These are phyloP conservation scores for Bolborhynchus lineola DNA, from an alignment of 2,113 vertebrate species.

Conservation along the genomic window DNA sequence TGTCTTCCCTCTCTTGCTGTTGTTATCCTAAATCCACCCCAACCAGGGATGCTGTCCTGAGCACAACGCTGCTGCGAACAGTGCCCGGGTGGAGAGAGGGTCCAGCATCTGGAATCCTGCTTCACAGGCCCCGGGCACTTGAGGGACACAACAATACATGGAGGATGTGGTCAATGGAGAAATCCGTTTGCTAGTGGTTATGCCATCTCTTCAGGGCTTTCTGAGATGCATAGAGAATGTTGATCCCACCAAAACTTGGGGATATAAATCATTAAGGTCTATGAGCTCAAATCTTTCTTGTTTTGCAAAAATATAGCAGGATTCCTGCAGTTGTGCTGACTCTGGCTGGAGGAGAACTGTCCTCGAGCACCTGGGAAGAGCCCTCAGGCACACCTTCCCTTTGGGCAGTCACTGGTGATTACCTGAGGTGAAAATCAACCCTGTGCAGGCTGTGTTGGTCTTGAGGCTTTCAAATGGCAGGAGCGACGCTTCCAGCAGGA, in stretches of 20 bases:
- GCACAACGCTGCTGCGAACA: background rate
- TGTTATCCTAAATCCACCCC: background rate
- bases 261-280: background rate
- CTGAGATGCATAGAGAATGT: background rate
- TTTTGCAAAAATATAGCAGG: background rate
- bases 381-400: background rate
- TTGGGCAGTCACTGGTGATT: background rate
- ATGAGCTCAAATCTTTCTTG: background rate
- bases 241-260: background rate
- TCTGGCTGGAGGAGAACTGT: background rate
- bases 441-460: rapidly evolving
- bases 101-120: conserved; percentile 30
- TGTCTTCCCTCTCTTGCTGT: background rate
- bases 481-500: background rate
- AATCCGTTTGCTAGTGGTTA: background rate
- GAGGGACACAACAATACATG: background rate
- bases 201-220: conserved; percentile 21
- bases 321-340: background rate
- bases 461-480: background rate
- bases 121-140: background rate
- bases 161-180: conserved; percentile 36
- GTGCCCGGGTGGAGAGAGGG: background rate
- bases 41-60: background rate
- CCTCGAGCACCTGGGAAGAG: background rate
- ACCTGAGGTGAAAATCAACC: background rate